Base-by-base conservation (phyloP, 2,113 vertebrate genomes). In the human region DNA sequence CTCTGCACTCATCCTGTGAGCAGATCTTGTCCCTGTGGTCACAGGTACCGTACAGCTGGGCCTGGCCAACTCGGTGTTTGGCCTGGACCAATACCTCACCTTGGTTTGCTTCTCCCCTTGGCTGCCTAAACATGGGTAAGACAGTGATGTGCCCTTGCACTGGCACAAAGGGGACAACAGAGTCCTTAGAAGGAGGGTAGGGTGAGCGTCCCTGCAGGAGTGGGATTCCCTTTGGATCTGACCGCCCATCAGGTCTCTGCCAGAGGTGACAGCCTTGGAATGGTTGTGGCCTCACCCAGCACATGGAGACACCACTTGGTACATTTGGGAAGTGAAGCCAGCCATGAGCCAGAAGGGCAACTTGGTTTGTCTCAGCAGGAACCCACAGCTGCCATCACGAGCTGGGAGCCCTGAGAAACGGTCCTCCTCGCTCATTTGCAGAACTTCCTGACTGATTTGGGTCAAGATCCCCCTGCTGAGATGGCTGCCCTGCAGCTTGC, bases 331-430 rank as follows among this genome's bases (percentile, higher is more conserved):
- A 55, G 18, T 14, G 25, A 89, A 48, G 59, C 43, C 45, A 35
- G 22, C 52, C 23, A 0, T 1, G 3, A 61, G n/a, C 79, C 7
- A 0, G 43, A 11, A 38, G 20, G 16, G 38, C 6, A 32, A 23
- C 70, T 35, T 79, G 50, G 38, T 35, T 38, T n/a, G 38, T 72
- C 14, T 61, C 23, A 50, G 50, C 52, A 57, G 27, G 57, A 70
- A 52, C n/a, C 30, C 27, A 23, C 45, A 10, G 70, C 59, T 43
- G 80, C 78, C n/a, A 1, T 61, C 6, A 0, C 5, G 45, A 52
- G 43, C 23, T 76, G 20, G 7, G 55, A 82, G 59, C 12, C 8
- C n/a, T 50, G 89, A 52, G 83, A 57, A 89, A 27, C 27, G 83
- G 38, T 5, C 82, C 52, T 38, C 7, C 80, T 59, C 3, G 0